These are phyloP conservation scores for Apamea epomidion DNA, from an alignment of 2,888 invertebrate species.

Conservation along the genomic window DNA sequence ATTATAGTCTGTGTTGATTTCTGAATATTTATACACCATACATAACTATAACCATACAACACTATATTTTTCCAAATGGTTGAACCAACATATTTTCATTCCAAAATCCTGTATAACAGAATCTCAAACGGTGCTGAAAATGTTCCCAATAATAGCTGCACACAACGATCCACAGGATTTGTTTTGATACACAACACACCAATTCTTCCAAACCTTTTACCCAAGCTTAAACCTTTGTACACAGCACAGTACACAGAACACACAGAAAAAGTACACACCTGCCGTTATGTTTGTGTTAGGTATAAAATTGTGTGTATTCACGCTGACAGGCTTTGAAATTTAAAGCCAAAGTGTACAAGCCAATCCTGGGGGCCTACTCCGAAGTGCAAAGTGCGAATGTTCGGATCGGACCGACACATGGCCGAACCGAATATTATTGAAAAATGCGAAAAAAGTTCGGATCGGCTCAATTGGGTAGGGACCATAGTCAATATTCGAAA, in stretches of 20 bases:
- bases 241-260: constrained; percentile 19
- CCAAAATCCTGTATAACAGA: background rate
- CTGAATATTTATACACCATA: background rate
- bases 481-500: too few relatives aligned
- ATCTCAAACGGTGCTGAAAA: background rate
- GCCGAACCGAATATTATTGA: too few relatives aligned
- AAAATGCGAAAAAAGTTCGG: too few relatives aligned
- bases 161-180: constrained; percentile 16
- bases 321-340: constrained; percentile 37
- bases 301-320: constrained; percentile 38
- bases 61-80: background rate
- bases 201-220: constrained; percentile 35
- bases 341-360: constrained; percentile 28
- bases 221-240: constrained; percentile 20
- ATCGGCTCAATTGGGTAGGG: too few relatives aligned
- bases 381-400: too few relatives aligned
- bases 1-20: too few relatives aligned
- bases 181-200: constrained; percentile 20
- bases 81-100: too few relatives aligned
- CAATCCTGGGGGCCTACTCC: constrained; percentile 5
- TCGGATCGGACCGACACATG: too few relatives aligned
- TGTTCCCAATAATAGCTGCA: constrained; percentile 1
- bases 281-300: constrained; percentile 31
- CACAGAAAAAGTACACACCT: constrained; percentile 36
- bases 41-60: too few relatives aligned